phyloP scores from a whole-genome alignment of 2,888 invertebrate species.

The Orthonevra nobilis region DNA sequence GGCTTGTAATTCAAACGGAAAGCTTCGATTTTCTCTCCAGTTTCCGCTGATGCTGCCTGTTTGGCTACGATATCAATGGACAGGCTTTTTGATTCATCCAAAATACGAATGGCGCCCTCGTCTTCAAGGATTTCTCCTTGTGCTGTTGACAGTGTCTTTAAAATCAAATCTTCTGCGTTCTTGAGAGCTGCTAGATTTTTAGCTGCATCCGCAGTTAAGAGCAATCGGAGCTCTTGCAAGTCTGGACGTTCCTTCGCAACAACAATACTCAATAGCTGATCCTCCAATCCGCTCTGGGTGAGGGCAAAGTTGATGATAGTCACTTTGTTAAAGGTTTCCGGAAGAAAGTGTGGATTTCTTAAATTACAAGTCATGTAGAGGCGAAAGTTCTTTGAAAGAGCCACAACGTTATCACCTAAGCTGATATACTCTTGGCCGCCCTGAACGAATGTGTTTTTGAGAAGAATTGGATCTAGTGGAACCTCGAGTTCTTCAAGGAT shows the following conservation, averaged over 20 bases:
- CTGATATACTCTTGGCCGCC: conserved; percentile 88
- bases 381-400: conserved; percentile 88
- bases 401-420: conserved; percentile 91
- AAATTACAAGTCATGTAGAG: conserved; percentile 94
- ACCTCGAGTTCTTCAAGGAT: conserved; percentile 92
- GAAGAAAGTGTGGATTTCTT: conserved; percentile 93
- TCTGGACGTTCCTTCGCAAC: conserved; percentile 95
- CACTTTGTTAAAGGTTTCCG: conserved; percentile 92
- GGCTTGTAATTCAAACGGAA: conserved; percentile 91
- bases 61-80: conserved; percentile 91
- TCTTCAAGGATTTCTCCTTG: conserved; percentile 95
- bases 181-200: conserved; percentile 90
- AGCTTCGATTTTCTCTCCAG: conserved; percentile 90
- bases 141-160: conserved; percentile 89
- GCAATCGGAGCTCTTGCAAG: conserved; percentile 90
- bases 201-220: conserved; percentile 89
- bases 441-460: conserved; percentile 89
- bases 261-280: conserved; percentile 92
- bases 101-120: conserved; percentile 91
- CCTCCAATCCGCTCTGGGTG: conserved; percentile 87
- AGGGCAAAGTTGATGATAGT: conserved; percentile 94
- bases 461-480: conserved; percentile 89
- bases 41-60: conserved; percentile 90
- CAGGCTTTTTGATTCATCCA: conserved; percentile 91
- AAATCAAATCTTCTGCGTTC: conserved; percentile 93